These are phyloP conservation scores for Xiphorhynchus erythropygius DNA, from an alignment of 2,797 vertebrate species.

Conservation along the genomic window DNA sequence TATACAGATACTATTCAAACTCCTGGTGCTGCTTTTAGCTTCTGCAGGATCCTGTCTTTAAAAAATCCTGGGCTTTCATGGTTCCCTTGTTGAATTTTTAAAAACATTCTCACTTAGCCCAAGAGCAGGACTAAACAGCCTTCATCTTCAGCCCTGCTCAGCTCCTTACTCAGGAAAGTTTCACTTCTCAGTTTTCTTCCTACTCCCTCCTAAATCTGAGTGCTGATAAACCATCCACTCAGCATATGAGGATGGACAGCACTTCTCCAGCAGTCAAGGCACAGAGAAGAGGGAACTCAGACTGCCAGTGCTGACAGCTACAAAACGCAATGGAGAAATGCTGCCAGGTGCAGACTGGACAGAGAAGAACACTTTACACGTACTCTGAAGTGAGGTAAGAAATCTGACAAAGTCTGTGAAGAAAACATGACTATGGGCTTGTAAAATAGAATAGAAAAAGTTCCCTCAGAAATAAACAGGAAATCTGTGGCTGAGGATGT, in stretches of 20 bases:
- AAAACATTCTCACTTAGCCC: background rate
- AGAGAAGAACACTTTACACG: background rate
- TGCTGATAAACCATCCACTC: background rate
- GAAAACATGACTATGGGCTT: background rate
- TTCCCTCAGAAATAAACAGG: background rate
- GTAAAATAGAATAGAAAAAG: background rate
- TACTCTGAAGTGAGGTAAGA: background rate
- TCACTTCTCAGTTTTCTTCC: background rate
- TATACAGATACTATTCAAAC: background rate
- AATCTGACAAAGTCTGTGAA: background rate
- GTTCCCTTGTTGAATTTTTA: background rate
- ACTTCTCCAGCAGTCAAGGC: background rate
- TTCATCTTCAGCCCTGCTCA: background rate
- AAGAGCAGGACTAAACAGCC: background rate
- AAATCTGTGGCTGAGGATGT: background rate
- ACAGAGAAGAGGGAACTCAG: background rate
- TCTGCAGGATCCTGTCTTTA: background rate
- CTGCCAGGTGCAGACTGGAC: background rate
- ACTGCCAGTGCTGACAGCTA: background rate
- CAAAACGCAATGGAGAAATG: rapidly evolving
- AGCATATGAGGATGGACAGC: background rate
- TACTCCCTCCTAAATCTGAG: background rate
- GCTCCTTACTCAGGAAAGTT: background rate
- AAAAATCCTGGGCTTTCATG: background rate
- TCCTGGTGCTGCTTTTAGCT: background rate